Evolutionary conservation across 2,888 invertebrate species (phyloP).

Genomic region (Temnothorax rugatulus): DNA sequence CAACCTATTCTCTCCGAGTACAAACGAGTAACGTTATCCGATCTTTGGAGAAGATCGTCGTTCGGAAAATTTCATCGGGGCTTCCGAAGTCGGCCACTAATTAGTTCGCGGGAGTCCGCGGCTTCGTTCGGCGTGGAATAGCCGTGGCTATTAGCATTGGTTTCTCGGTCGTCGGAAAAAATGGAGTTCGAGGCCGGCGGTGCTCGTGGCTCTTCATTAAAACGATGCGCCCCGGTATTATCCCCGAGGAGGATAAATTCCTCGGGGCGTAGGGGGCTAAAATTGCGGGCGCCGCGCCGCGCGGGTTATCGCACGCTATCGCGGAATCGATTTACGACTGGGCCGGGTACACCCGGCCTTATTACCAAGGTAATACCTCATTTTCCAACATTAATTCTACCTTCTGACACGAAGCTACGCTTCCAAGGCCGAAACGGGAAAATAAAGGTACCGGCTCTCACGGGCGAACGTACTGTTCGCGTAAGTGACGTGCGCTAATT

Average conservation of each 20-base stretch:
- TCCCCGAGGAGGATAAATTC: constrained; percentile 43
- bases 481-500: constrained; percentile 31
- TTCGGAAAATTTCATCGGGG: constrained; percentile 23
- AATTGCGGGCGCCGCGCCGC: constrained; percentile 18
- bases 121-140: neutral
- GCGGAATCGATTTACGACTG: constrained; percentile 47
- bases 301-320: constrained; percentile 44
- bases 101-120: constrained; percentile 3
- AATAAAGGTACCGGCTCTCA: constrained; percentile 29
- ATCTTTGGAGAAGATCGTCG: neutral
- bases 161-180: constrained; percentile 39
- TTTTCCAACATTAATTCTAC: constrained; percentile 44
- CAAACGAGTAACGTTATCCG: constrained; percentile 1
- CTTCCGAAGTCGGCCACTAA: constrained; percentile 27
- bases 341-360: constrained; percentile 35
- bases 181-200: constrained; percentile 26
- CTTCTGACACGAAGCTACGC: constrained; percentile 18
- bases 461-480: neutral
- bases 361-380: constrained; percentile 40
- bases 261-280: constrained; percentile 9
- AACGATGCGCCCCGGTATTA: constrained; percentile 40
- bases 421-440: constrained; percentile 19
- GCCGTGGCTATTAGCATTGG: constrained; percentile 32
- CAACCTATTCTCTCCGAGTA: neutral
- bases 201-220: constrained; percentile 50